Evolutionary conservation across 2,113 vertebrate genomes (phyloP), one percentile per base, ranked within the genome.

Genomic region (Urocitellus parryii): DNA sequence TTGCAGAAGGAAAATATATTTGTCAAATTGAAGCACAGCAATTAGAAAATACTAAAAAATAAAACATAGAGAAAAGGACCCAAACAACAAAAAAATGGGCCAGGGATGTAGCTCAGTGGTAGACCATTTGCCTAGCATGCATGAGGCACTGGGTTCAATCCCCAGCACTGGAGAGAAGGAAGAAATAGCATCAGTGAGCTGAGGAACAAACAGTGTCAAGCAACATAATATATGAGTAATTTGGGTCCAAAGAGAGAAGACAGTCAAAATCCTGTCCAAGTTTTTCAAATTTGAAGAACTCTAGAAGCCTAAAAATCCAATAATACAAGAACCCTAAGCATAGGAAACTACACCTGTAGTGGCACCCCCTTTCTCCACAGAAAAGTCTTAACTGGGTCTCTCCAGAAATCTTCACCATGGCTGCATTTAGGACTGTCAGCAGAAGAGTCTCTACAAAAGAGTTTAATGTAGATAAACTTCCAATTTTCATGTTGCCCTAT

Each of bases 1-100:
- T 58, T n/a, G 37, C 24, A 80, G 58, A 90, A 86, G 42, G 51
- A 80, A 90, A 85, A 58, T 67, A 81, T 86, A 81, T 86, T 89
- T 67, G 56, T 85, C 63, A 53, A 65, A 51, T 56, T 78, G 45
- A 92, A 94, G 63, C 25, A 72, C 16, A 92, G 37, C 56, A 39
- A 67, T 39, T 58, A 76, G 13, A 94, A 91, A 72, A 11, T 18
- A 88, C 22, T 77, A 32, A 91, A 91, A 96, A 61, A 61, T 82
- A 68, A 70, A 91, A 82, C 22, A 70, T 1, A 17, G n/a, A n/a
- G 68, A 45, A 67, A 45, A 87, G 34, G 45, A 32, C n/a, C 13
- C 1, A 10, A n/a, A 53, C n/a, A 58, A 56, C n/a, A 8, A 58
- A 77, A 29, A 11, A 77, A 29, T 11, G 25, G 34, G 27, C 34